phyloP scores from a whole-genome alignment of 2,888 invertebrate species.

The Tuberolachnus salignus region DNA sequence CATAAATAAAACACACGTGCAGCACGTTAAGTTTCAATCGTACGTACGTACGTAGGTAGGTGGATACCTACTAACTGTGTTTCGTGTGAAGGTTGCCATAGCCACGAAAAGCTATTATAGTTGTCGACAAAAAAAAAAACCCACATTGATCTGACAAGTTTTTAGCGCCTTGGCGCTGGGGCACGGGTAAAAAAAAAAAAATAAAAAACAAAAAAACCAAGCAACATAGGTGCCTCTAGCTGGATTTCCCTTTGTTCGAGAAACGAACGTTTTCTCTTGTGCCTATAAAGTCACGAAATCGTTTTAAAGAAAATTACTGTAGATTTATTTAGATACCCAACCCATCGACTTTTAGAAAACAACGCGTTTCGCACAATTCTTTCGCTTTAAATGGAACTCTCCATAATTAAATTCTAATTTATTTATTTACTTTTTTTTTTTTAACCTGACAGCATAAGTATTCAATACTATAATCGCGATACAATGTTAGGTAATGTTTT shows the following conservation, averaged over 20 bases:
- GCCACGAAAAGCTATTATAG: slow-evolving; percentile 20
- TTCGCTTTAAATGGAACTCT: background rate
- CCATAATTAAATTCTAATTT: background rate
- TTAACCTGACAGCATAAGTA: background rate
- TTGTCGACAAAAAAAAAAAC: slow-evolving; percentile 9
- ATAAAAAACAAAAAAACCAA: background rate
- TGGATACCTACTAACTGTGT: background rate
- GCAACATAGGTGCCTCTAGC: no score
- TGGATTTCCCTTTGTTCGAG: background rate
- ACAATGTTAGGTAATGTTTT: background rate
- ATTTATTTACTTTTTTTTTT: background rate
- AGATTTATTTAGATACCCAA: background rate
- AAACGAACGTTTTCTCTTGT: no score
- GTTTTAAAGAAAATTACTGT: background rate
- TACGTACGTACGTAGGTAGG: background rate
- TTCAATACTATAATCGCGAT: background rate
- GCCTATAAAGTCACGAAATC: background rate
- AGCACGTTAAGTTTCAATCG: background rate
- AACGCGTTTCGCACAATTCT: background rate
- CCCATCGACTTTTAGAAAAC: background rate
- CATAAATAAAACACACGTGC: slow-evolving; percentile 10
- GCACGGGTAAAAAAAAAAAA: background rate
- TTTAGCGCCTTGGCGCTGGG: background rate
- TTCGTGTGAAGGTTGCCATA: slow-evolving; percentile 39
- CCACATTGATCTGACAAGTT: slow-evolving; percentile 15